A percentile compares a stretch with the other conserved stretches of the same genome.
These are phyloP conservation scores for Eulacestoma nigropectus DNA, from an alignment of 2,113 vertebrate genomes.

Conservation along the genomic window DNA sequence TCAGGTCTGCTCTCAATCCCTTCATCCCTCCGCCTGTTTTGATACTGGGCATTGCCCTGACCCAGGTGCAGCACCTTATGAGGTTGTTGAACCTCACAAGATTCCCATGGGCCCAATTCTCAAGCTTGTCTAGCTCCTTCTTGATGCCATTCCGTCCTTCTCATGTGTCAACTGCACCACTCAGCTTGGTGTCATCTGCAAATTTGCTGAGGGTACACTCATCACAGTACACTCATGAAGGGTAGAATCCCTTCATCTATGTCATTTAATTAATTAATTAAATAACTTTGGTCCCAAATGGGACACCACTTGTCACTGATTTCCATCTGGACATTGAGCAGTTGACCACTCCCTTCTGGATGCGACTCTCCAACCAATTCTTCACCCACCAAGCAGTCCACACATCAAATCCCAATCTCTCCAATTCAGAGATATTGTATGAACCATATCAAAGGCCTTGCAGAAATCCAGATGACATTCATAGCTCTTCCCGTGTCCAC, in stretches of 20 bases:
- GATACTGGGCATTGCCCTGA: background rate
- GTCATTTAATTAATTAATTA: background rate
- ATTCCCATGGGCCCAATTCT: background rate
- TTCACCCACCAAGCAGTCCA: background rate
- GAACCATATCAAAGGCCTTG: background rate
- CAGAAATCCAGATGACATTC: background rate
- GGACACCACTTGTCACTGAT: background rate
- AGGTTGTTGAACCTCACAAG: background rate
- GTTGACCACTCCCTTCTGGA: background rate
- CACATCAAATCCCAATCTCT: background rate
- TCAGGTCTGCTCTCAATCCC: background rate
- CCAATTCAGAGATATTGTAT: background rate
- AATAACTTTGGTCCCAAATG: fast-evolving
- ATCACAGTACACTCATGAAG: too few relatives aligned
- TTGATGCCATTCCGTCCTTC: background rate
- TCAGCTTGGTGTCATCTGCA: background rate
- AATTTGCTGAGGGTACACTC: background rate
- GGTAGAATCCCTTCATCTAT: background rate
- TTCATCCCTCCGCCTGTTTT: background rate
- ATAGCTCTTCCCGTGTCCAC: background rate
- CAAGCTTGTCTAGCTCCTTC: background rate
- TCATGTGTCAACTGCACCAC: background rate
- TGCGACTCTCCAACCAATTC: background rate
- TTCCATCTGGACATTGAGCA: background rate
- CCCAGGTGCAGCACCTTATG: background rate